Percentiles rank a stretch among this genome's conserved stretches.
Evolutionary conservation across 2,113 vertebrate genomes (phyloP).

Genomic region (Alosa alosa): DNA sequence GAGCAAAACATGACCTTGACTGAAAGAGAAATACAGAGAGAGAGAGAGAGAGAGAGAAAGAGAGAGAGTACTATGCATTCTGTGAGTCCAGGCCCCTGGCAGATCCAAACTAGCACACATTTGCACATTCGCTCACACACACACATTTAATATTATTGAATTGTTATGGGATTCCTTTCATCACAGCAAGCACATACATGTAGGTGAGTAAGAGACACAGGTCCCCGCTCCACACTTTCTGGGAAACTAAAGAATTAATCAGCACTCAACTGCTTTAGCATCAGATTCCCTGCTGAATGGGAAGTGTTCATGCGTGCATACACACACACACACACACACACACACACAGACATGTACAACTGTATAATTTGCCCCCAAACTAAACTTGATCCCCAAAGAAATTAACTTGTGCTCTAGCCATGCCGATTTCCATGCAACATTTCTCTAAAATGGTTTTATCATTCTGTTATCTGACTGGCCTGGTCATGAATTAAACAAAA

Average conservation of each 20-base stretch:
- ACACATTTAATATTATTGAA: no score
- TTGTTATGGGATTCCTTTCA: no score
- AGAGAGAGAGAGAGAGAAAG: not conserved
- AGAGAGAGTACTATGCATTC: not conserved
- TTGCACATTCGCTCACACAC: not conserved
- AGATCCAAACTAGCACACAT: not conserved
- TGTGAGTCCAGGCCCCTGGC: no score
- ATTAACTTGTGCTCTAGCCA: not conserved
- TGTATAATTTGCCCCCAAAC: not conserved
- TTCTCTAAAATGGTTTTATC: not conserved
- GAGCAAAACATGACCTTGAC: conserved; percentile 17
- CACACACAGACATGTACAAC: not conserved
- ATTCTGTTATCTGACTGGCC: not conserved
- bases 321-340: conserved; percentile 19
- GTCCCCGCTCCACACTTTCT: no score
- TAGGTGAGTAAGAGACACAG: no score
- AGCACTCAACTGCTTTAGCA: no score
- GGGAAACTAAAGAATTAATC: no score
- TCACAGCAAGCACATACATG: no score
- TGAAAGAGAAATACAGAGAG: not conserved
- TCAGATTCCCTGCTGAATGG: no score
- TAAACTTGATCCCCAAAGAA: not conserved
- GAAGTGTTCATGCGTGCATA: no score
- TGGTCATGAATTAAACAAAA: not conserved
- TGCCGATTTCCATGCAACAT: not conserved